A percentile compares a stretch with the other conserved stretches of the same genome.
Conservation (phyloP, 2,113 vertebrate species). For the Hyperoodon ampullatus region DNA sequence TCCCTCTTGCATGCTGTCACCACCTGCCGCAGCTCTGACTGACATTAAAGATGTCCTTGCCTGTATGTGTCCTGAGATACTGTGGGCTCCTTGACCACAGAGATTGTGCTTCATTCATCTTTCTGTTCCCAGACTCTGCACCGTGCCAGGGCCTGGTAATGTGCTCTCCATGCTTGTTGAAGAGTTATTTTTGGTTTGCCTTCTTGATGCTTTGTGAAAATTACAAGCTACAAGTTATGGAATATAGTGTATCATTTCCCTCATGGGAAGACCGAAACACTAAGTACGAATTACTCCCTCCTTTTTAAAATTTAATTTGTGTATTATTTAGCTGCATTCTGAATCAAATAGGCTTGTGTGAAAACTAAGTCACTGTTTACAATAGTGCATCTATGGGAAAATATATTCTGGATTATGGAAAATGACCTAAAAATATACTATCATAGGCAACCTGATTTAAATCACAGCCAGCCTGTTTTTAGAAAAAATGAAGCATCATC, state of each 20-base stretch:
- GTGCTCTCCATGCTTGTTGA: background rate
- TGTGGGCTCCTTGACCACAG: background rate
- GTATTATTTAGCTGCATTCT: background rate
- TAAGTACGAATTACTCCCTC: background rate
- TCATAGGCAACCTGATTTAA: background rate
- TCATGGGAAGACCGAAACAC: background rate
- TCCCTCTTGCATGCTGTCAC: background rate
- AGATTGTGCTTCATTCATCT: background rate
- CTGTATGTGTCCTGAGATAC: background rate
- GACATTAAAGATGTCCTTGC: background rate
- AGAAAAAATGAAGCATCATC: background rate
- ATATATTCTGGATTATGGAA: background rate
- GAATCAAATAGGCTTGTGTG: background rate
- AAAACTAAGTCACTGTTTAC: background rate
- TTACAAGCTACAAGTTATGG: background rate
- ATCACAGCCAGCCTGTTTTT: background rate
- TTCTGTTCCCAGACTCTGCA: background rate
- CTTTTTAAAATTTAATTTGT: background rate
- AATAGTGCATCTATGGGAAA: background rate
- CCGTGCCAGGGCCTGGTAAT: background rate
- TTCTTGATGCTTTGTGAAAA: constrained; percentile 27
- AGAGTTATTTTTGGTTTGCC: background rate
- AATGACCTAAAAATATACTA: background rate
- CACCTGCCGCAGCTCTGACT: background rate
- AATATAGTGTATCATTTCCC: background rate